Conservation (phyloP, 2,113 vertebrate genomes). For the Dicaeum eximium region DNA sequence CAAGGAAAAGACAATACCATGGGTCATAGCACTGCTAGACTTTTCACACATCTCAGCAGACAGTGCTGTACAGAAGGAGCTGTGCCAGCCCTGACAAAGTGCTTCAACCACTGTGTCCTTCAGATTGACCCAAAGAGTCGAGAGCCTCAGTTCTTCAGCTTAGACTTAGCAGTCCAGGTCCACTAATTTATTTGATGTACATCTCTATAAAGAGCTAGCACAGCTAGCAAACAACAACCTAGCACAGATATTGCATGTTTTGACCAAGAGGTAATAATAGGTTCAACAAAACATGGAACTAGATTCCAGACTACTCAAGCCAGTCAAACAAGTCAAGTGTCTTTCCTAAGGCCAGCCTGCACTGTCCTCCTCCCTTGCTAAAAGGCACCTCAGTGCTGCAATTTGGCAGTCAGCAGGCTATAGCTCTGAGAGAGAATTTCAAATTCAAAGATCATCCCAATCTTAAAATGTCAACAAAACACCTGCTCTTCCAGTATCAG, state of each 20-base stretch:
- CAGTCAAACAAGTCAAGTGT: not conserved
- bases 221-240: too few species aligned
- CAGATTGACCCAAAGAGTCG: not conserved
- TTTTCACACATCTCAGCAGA: not conserved
- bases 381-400: not conserved
- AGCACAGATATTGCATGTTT: not conserved
- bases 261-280: not conserved
- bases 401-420: not conserved
- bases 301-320: not conserved
- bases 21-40: not conserved
- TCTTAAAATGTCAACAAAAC: slow-evolving; percentile 36
- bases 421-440: not conserved
- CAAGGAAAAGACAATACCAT: not conserved
- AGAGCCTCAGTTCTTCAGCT: not conserved
- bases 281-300: not conserved
- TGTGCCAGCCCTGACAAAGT: not conserved
- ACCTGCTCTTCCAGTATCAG: not conserved
- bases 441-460: not conserved
- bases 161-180: not conserved
- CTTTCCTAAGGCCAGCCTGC: not conserved
- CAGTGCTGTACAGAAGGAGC: not conserved
- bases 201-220: not conserved
- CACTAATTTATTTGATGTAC: not conserved
- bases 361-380: not conserved
- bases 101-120: not conserved